phyloP scores from a whole-genome alignment of 2,888 invertebrate species.

The Iselma pallidipennis region DNA sequence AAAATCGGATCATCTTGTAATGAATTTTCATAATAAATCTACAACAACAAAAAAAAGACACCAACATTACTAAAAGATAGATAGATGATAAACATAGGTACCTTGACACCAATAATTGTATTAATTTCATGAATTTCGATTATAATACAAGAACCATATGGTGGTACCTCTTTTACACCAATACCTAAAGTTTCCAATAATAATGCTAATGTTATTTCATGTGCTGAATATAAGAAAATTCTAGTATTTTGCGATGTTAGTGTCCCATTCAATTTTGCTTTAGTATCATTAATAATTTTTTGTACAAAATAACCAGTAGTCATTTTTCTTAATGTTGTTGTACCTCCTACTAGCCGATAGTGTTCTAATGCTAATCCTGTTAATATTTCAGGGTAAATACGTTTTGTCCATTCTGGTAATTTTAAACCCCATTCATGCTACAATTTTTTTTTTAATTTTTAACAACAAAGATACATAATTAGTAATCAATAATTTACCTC shows the following conservation, averaged over 20 bases:
- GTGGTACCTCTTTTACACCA: slow-evolving; percentile 2
- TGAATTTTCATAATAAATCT: background rate
- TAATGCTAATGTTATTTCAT: slow-evolving; percentile 6
- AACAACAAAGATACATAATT: too few relatives aligned
- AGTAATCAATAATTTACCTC: background rate
- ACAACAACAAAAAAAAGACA: background rate
- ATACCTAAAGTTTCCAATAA: background rate
- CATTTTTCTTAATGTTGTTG: background rate
- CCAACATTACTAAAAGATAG: background rate
- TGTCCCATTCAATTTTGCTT: background rate
- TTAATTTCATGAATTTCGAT: slow-evolving; percentile 8
- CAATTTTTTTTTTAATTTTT: too few relatives aligned
- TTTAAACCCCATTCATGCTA: background rate
- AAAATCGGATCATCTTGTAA: background rate
- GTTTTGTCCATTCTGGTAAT: slow-evolving; percentile 1
- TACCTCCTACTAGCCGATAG: background rate
- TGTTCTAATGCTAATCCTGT: background rate
- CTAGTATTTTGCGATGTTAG: background rate
- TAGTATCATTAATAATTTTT: slow-evolving; percentile 1
- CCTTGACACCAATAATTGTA: slow-evolving; percentile 3
- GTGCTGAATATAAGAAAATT: slow-evolving; percentile 7
- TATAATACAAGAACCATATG: slow-evolving; percentile 3
- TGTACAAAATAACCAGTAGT: background rate
- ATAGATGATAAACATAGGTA: background rate
- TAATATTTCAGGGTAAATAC: background rate